These are phyloP conservation scores for Sinotaia quadrata DNA, from an alignment of 2,888 invertebrate genomes.

Conservation along the genomic window DNA sequence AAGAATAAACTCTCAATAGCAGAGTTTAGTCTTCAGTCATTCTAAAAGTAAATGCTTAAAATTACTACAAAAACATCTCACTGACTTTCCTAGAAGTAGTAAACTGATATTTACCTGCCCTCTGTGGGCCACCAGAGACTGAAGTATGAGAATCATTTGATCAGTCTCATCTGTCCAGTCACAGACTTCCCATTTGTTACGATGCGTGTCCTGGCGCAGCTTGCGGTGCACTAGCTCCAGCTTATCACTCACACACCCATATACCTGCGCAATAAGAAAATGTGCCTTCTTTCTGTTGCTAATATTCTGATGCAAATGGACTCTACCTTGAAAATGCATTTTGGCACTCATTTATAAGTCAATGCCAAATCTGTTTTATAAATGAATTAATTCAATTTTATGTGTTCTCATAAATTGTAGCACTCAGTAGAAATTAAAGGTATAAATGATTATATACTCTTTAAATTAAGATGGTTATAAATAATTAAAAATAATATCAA, in stretches of 20 bases:
- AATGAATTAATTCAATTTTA: neutral
- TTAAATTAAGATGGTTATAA: too few species aligned
- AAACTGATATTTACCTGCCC: slow-evolving; percentile 59
- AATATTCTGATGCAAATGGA: too few species aligned
- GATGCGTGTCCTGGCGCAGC: slow-evolving; percentile 62
- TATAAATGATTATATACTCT: too few species aligned
- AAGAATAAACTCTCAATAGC: too few species aligned
- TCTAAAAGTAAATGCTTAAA: too few species aligned
- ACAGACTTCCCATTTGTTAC: slow-evolving; percentile 67
- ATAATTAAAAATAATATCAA: too few species aligned
- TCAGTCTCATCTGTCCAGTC: slow-evolving; percentile 74
- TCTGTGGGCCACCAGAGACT: slow-evolving; percentile 69
- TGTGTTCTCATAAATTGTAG: neutral
- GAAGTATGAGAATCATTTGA: slow-evolving; percentile 71
- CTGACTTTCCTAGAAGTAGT: neutral
- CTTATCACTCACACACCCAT: slow-evolving; percentile 48
- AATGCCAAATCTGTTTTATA: neutral
- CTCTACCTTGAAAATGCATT: neutral
- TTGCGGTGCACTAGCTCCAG: slow-evolving; percentile 63
- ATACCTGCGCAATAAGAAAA: slow-evolving; percentile 40
- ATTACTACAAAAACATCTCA: too few species aligned
- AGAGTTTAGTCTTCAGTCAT: too few species aligned
- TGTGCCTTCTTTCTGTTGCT: too few species aligned
- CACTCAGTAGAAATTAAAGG: too few species aligned
- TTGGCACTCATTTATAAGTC: neutral